phyloP scores from a whole-genome alignment of 2,797 vertebrate species.

The Sebastolobus alascanus region DNA sequence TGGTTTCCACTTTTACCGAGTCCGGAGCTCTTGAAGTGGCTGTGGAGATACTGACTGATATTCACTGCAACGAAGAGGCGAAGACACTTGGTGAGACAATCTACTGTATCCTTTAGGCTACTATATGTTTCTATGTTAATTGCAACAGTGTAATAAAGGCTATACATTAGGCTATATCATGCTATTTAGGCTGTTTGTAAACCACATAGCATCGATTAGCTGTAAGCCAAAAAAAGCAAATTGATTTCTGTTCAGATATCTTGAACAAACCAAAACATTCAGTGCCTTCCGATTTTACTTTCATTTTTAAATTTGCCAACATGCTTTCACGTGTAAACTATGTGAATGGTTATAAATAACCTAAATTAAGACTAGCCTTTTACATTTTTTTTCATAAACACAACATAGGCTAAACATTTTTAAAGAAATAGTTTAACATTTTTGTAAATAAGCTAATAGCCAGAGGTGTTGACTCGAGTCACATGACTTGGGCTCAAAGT shows the following conservation, averaged over 20 bases:
- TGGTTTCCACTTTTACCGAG: constrained; percentile 50
- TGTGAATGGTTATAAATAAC: not conserved
- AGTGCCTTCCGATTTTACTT: not conserved
- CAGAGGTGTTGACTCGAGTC: too few relatives aligned
- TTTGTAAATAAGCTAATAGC: too few relatives aligned
- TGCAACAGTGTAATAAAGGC: not conserved
- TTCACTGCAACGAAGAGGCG: not conserved
- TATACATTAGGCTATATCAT: not conserved
- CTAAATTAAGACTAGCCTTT: too few relatives aligned
- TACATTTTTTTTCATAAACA: too few relatives aligned
- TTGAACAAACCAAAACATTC: not conserved
- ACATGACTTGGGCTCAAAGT: too few relatives aligned
- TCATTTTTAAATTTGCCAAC: not conserved
- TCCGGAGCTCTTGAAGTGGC: not conserved
- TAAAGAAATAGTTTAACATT: too few relatives aligned
- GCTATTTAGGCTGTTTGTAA: not conserved
- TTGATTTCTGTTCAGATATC: not conserved
- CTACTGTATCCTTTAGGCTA: not conserved
- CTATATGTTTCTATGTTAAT: too few relatives aligned
- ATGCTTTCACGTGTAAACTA: not conserved
- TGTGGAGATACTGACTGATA: not conserved
- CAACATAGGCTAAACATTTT: too few relatives aligned
- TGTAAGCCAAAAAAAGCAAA: too few relatives aligned
- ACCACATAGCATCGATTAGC: not conserved
- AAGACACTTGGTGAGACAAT: not conserved